Conservation (phyloP, 2,888 invertebrate genomes). For the Calameuta pallipes region DNA sequence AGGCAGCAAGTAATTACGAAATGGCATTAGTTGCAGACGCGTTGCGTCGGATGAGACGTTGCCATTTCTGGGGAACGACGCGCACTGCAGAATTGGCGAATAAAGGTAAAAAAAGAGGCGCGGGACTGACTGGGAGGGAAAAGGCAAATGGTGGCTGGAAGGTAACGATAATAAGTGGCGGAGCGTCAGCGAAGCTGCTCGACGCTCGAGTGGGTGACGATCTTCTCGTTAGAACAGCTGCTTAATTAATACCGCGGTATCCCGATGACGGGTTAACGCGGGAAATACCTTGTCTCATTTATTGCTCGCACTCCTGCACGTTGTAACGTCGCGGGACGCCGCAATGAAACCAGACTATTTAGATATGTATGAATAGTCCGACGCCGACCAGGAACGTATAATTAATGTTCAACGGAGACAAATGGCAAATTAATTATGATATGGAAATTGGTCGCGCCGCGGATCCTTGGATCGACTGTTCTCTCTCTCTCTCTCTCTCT, state of each 20-base stretch:
- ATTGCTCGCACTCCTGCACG: background rate
- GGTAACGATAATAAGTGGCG: too few relatives aligned
- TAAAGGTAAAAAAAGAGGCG: too few relatives aligned
- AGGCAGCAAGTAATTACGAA: too few relatives aligned
- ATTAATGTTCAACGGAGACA: conserved; percentile 43
- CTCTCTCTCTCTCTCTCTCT: conserved; percentile 14
- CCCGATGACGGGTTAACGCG: too few relatives aligned
- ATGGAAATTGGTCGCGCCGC: conserved; percentile 45
- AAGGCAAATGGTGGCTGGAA: too few relatives aligned
- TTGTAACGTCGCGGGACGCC: background rate
- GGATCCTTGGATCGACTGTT: conserved; percentile 3
- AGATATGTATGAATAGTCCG: conserved; percentile 40
- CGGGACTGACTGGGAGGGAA: too few relatives aligned
- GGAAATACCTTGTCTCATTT: background rate
- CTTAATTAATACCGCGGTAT: conserved; percentile 2
- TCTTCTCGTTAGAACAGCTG: background rate
- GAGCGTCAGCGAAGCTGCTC: too few relatives aligned
- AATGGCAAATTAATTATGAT: conserved; percentile 55
- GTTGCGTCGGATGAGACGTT: too few relatives aligned
- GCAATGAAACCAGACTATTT: conserved; percentile 31
- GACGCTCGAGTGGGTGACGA: too few relatives aligned
- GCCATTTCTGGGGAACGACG: too few relatives aligned
- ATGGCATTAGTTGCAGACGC: too few relatives aligned
- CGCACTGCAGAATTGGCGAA: too few relatives aligned
- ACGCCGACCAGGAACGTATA: conserved; percentile 38